Evolutionary conservation across 2,797 vertebrate genomes (phyloP), one percentile per base, ranked within the genome.

Genomic region (Sylvia borin): DNA sequence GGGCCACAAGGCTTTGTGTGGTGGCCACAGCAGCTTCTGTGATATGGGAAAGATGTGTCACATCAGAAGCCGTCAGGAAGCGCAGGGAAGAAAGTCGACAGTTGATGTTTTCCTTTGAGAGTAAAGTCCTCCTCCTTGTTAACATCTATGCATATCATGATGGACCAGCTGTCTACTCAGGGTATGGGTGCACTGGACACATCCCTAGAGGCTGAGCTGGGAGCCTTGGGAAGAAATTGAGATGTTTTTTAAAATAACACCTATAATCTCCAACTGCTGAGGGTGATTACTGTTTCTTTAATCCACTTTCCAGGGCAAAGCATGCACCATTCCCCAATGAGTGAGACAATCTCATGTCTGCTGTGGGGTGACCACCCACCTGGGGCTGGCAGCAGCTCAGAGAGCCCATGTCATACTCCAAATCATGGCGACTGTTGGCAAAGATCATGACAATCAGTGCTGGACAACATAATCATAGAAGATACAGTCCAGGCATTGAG

Each of bases 281-380:
- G 22, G 53, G 60, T 32, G 43, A 62, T 65, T 90, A 20, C 45
- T 36, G 54, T 54, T 38, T 73, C 34, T 71, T 68, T 26, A 91
- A 74, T 71, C 48, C 31, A 50, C 24, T 83, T 79, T n/a, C 45
- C n/a, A 40, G 38, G 42, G 21, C 45, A 84, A 40, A 68, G 58
- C 31, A 78, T 1, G 0, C 0, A 0, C 40, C 2, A 2, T 34
- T 60, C 26, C n/a, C 45, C 17, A 12, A 2, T 11, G 60, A 87
- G 53, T 3, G 21, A 47, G 32, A 48, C 45, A 0, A 60, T 1
- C 1, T 26, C 3, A 4, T 54, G n/a, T 60, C 34, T 71, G 66
- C 42, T 16, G 0, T 31, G 15, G 42, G 34, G 17, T 38, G 40
- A 70, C 11, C 5, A 8, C 53, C 16, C 4, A 2, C 40, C 38